A percentile compares a stretch with the other conserved stretches of the same genome.
Conservation (phyloP, 2,797 vertebrate species). For the Mormyrus hasselquistii region DNA sequence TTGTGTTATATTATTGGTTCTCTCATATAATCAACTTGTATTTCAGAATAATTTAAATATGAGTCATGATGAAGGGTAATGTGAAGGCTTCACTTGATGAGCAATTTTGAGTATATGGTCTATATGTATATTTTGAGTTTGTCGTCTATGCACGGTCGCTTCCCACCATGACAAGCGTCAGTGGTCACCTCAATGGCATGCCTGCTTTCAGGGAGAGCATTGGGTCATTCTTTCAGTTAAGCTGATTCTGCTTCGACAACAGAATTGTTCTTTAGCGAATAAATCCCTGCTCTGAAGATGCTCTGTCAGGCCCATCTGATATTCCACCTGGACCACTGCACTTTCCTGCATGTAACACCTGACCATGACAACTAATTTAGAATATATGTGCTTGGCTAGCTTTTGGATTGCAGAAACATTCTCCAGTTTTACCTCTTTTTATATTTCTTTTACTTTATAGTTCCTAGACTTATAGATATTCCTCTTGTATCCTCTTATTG, state of each 20-base stretch:
- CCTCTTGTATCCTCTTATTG: neutral
- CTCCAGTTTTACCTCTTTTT: neutral
- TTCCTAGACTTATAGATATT: neutral
- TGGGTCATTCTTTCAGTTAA: neutral
- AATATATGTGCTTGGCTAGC: neutral
- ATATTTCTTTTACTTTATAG: neutral
- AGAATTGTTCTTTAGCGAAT: slow-evolving; percentile 3
- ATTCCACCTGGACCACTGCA: neutral
- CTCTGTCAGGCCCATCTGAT: neutral
- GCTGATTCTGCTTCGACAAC: neutral
- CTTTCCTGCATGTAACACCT: neutral
- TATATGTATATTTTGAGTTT: neutral
- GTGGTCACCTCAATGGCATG: neutral
- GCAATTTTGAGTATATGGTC: neutral
- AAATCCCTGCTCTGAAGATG: neutral
- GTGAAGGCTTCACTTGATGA: neutral
- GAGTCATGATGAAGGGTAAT: neutral
- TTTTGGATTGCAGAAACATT: neutral
- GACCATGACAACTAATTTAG: neutral
- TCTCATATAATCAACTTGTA: neutral
- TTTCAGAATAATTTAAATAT: neutral
- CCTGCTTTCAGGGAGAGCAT: neutral
- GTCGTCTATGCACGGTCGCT: neutral
- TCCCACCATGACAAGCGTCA: neutral
- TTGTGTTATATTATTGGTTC: neutral